Evolutionary conservation across 2,888 invertebrate species (phyloP).

Genomic region (Entomobrya proxima): DNA sequence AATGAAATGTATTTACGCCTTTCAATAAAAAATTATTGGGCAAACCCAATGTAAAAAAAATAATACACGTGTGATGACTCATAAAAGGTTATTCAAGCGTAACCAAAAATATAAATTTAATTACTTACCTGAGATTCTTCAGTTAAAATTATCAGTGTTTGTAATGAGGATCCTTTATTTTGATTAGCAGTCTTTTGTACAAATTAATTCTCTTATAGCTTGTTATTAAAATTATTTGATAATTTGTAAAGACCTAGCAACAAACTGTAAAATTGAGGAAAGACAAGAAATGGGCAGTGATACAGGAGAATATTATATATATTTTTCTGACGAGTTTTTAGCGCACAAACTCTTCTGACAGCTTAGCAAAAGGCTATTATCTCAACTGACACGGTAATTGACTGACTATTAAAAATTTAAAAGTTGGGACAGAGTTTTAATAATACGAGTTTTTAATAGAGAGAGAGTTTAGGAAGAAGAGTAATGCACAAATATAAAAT

Average conservation of each 20-base stretch:
- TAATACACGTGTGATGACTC: too few relatives aligned
- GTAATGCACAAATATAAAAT: too few relatives aligned
- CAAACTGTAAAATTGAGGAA: too few relatives aligned
- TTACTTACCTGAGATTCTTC: slow-evolving; percentile 26
- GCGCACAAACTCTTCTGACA: neutral
- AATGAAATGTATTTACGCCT: neutral
- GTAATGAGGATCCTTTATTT: slow-evolving; percentile 6
- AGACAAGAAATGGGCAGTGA: slow-evolving; percentile 33
- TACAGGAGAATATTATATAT: neutral
- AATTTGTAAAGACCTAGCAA: too few relatives aligned
- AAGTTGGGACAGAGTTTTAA: too few relatives aligned
- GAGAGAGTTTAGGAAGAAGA: too few relatives aligned
- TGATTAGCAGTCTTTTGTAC: slow-evolving; percentile 13
- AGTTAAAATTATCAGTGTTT: too few relatives aligned
- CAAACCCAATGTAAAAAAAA: too few relatives aligned
- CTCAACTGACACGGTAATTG: too few relatives aligned
- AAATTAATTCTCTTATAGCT: too few relatives aligned
- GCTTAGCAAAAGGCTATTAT: neutral
- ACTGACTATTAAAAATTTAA: neutral
- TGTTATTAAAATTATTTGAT: too few relatives aligned
- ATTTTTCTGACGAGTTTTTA: neutral
- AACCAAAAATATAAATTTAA: neutral
- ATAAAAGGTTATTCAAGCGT: neutral
- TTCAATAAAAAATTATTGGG: neutral
- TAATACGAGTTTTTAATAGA: too few relatives aligned